These are phyloP conservation scores for Tubiluchus corallicola DNA, from an alignment of 2,888 invertebrate genomes.

Conservation along the genomic window DNA sequence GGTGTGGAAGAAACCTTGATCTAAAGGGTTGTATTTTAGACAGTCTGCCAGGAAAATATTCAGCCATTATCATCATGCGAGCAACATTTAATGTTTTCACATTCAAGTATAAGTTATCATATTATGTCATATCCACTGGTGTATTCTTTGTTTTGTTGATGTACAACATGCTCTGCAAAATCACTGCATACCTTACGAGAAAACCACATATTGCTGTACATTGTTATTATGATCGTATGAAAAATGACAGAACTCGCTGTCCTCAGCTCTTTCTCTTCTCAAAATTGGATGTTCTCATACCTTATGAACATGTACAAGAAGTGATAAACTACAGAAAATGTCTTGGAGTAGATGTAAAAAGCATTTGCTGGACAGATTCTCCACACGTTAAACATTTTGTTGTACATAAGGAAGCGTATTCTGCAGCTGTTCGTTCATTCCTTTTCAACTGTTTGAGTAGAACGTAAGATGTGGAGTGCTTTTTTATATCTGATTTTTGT, in stretches of 20 bases:
- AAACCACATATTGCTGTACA: not conserved
- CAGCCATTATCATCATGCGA: not conserved
- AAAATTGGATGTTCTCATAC: constrained; percentile 45
- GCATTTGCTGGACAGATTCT: constrained; percentile 46
- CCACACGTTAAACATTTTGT: constrained; percentile 53
- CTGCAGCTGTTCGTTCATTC: constrained; percentile 13
- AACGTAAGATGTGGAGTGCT: too few relatives aligned
- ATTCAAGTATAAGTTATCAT: constrained; percentile 12
- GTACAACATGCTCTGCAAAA: not conserved
- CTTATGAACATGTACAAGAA: constrained; percentile 44
- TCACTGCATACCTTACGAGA: constrained; percentile 8
- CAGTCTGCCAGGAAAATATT: constrained; percentile 43
- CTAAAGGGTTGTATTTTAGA: constrained; percentile 48
- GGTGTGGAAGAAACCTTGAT: constrained; percentile 19
- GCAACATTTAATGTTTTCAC: too few relatives aligned
- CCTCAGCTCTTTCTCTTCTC: constrained; percentile 56
- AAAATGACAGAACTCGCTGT: constrained; percentile 39
- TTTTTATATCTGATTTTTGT: too few relatives aligned
- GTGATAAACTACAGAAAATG: constrained; percentile 40
- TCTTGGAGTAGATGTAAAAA: constrained; percentile 40
- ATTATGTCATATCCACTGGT: too few relatives aligned
- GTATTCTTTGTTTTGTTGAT: not conserved
- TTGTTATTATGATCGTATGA: constrained; percentile 17
- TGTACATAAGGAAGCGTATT: constrained; percentile 34
- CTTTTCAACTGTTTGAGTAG: not conserved